Evolutionary conservation across 2,888 invertebrate species (phyloP).

Genomic region (Capitulum mitella): DNA sequence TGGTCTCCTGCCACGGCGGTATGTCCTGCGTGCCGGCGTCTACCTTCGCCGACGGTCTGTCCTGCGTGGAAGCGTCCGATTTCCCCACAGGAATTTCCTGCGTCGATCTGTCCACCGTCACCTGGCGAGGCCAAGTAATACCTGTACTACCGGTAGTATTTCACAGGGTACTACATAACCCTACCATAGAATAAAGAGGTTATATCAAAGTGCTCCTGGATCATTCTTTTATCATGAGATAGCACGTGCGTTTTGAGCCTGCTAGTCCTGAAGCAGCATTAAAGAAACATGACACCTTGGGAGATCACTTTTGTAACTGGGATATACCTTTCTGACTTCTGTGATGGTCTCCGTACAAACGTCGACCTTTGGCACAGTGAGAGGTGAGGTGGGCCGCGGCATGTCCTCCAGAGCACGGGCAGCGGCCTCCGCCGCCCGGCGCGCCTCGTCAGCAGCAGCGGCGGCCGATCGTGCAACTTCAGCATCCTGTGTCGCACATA

Average conservation of each 20-base stretch:
- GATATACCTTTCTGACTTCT: background rate
- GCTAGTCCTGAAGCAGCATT: too few relatives aligned
- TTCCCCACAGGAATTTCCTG: conserved; percentile 30
- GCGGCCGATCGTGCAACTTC: conserved; percentile 46
- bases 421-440: conserved; percentile 46
- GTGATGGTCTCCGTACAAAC: background rate
- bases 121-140: conserved; percentile 30
- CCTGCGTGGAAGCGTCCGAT: background rate
- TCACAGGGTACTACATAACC: too few relatives aligned
- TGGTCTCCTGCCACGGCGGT: conserved; percentile 41
- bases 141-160: too few relatives aligned
- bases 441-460: conserved; percentile 46
- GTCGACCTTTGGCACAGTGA: background rate
- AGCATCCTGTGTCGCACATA: conserved; percentile 38
- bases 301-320: too few relatives aligned
- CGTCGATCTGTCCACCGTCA: conserved; percentile 34
- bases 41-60: background rate
- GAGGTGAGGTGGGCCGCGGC: background rate
- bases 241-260: too few relatives aligned
- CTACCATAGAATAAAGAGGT: too few relatives aligned
- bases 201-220: too few relatives aligned
- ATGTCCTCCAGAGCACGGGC: conserved; percentile 39
- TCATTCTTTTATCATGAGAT: too few relatives aligned
- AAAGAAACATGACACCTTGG: too few relatives aligned
- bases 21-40: conserved; percentile 28